Conservation (phyloP, 2,888 invertebrate species). For the Ormia ochracea region DNA sequence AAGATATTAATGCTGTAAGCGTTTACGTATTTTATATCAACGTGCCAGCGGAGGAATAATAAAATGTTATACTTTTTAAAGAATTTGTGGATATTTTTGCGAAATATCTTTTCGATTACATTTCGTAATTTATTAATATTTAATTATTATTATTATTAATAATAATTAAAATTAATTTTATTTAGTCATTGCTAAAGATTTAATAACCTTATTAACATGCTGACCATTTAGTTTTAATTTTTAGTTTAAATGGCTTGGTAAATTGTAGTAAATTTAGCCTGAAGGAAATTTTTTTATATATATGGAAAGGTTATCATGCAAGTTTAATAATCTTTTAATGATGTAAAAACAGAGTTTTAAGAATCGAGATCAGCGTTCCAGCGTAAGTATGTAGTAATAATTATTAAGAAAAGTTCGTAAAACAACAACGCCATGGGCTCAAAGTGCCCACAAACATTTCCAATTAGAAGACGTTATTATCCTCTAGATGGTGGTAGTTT, state of each 20-base stretch:
- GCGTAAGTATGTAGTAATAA: constrained; percentile 11
- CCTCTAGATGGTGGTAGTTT: constrained; percentile 68
- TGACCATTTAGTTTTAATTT: too few species aligned
- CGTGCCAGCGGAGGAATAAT: not conserved
- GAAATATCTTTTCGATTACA: not conserved
- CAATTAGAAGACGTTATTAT: constrained; percentile 65
- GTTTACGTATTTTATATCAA: not conserved
- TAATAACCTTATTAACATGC: too few species aligned
- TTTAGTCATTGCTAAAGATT: too few species aligned
- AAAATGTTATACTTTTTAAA: not conserved
- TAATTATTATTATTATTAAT: too few species aligned
- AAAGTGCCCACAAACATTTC: not conserved
- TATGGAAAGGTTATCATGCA: too few species aligned
- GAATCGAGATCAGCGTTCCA: not conserved
- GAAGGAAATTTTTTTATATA: too few species aligned
- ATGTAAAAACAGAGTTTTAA: not conserved
- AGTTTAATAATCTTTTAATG: not conserved
- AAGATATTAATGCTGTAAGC: not conserved
- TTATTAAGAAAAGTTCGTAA: constrained; percentile 5
- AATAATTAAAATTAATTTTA: too few species aligned
- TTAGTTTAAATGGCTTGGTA: too few species aligned
- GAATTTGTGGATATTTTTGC: constrained; percentile 25
- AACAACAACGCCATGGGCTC: not conserved
- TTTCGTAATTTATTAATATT: not conserved
- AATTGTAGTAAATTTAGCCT: too few species aligned